Conservation (phyloP, 2,113 vertebrate genomes). For the Cyprinodon tularosa region DNA sequence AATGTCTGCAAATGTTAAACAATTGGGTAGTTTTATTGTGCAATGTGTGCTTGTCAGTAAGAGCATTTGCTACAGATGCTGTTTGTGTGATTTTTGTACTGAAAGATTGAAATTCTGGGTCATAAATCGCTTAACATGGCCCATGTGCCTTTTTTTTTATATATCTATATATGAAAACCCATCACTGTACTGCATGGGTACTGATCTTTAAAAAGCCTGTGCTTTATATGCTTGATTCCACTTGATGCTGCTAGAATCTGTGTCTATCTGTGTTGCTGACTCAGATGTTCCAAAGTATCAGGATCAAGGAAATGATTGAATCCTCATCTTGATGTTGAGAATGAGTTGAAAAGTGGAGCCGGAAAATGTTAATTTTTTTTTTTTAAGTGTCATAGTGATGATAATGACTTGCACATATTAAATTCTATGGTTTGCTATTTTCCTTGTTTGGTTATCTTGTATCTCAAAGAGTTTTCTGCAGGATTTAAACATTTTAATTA, state of each 20-base stretch:
- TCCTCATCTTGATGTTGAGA: conserved; percentile 28
- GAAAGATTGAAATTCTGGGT: conserved; percentile 57
- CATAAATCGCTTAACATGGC: conserved; percentile 62
- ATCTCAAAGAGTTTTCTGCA: neutral
- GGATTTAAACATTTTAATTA: neutral
- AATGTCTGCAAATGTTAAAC: conserved; percentile 52
- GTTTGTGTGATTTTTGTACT: conserved; percentile 77
- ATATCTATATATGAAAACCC: conserved; percentile 4
- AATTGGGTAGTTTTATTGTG: conserved; percentile 66
- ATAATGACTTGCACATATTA: conserved; percentile 67
- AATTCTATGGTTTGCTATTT: conserved; percentile 60
- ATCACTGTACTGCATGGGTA: conserved; percentile 60
- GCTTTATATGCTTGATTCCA: conserved; percentile 69
- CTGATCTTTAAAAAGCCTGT: conserved; percentile 58
- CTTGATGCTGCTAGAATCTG: conserved; percentile 74
- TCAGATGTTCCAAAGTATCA: conserved; percentile 50
- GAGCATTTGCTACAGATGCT: conserved; percentile 62
- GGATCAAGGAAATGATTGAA: conserved; percentile 25
- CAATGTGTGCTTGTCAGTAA: conserved; percentile 72
- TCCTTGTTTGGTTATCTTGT: conserved; percentile 11
- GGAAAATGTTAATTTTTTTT: conserved; percentile 29
- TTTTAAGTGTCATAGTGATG: conserved; percentile 57
- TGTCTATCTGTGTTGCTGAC: conserved; percentile 27
- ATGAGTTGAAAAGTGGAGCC: conserved; percentile 26
- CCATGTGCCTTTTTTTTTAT: conserved; percentile 74